Conservation (phyloP, 2,888 invertebrate genomes). For the Sinopyrophorus schimmeli region DNA sequence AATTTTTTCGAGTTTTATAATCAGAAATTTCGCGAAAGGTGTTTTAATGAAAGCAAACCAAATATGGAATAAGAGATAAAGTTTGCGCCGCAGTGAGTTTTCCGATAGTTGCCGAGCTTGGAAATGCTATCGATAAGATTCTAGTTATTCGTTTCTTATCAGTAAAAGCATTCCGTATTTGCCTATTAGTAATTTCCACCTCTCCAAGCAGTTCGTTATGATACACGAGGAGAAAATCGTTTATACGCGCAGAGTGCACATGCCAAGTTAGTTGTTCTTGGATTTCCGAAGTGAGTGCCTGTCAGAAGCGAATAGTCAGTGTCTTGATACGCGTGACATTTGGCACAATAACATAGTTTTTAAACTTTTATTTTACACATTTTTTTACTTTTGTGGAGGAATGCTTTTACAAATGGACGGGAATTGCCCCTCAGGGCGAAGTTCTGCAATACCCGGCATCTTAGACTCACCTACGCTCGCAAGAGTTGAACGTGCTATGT, state of each 20-base stretch:
- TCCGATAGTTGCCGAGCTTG: too few relatives aligned
- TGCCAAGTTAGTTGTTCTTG: conserved; percentile 22
- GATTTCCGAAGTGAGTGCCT: conserved; percentile 14
- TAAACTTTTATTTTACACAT: too few relatives aligned
- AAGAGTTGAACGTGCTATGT: conserved; percentile 62
- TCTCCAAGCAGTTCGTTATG: conserved; percentile 11
- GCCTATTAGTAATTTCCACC: conserved; percentile 20
- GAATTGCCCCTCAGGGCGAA: conserved; percentile 36
- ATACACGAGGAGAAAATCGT: conserved; percentile 16
- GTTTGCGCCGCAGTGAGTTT: too few relatives aligned
- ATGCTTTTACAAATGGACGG: conserved; percentile 48
- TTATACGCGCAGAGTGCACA: conserved; percentile 17
- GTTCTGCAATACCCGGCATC: conserved; percentile 53
- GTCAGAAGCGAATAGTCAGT: conserved; percentile 16
- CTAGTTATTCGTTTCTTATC: conserved; percentile 10
- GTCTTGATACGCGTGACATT: conserved; percentile 28
- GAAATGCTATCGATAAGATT: not conserved
- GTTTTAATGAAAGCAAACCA: too few relatives aligned
- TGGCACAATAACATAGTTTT: conserved; percentile 16
- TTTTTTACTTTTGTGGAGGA: conserved; percentile 14
- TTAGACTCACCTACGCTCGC: conserved; percentile 65
- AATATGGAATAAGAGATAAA: too few relatives aligned
- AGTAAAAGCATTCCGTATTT: conserved; percentile 8
- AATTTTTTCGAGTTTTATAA: too few relatives aligned
- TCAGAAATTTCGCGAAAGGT: too few relatives aligned